Evolutionary conservation across 2,797 vertebrate species (phyloP).

Genomic region (Xenopus petersii): DNA sequence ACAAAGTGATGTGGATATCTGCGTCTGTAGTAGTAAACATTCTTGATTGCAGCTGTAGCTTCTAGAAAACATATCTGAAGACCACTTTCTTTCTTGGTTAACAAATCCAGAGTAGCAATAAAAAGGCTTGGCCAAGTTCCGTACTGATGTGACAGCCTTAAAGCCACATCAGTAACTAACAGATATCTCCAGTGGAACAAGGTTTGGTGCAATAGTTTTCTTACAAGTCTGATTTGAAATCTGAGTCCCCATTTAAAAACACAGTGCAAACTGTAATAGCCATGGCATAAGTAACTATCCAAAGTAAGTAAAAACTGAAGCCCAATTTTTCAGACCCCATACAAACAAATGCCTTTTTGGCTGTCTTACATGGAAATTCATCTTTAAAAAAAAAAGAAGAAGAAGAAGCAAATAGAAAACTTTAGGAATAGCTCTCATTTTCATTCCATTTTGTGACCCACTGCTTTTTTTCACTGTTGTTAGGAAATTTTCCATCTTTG

Average conservation of each 20-base stretch:
- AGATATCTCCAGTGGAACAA: not conserved
- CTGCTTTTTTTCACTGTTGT: slow-evolving; percentile 80
- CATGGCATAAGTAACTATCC: slow-evolving; percentile 42
- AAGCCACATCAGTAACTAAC: no score
- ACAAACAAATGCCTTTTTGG: slow-evolving; percentile 41
- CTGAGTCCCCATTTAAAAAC: slow-evolving; percentile 43
- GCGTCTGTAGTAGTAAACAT: not conserved
- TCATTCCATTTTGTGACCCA: slow-evolving; percentile 92
- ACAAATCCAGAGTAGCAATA: no score
- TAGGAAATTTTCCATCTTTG: slow-evolving; percentile 71
- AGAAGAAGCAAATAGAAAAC: slow-evolving; percentile 8
- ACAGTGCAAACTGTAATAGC: slow-evolving; percentile 63
- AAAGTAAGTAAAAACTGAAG: slow-evolving; percentile 51
- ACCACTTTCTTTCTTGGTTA: not conserved
- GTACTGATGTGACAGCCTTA: no score
- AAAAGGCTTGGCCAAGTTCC: no score
- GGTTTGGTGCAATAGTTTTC: no score
- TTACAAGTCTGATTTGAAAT: not conserved
- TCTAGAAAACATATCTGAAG: not conserved
- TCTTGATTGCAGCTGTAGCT: not conserved
- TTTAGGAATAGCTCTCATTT: slow-evolving; percentile 87
- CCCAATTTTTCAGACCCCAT: slow-evolving; percentile 30
- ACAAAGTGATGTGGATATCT: not conserved
- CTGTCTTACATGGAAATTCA: not conserved
- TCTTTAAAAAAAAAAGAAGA: not conserved